Evolutionary conservation across 2,113 vertebrate genomes (phyloP), one percentile per base, ranked within the genome.

Genomic region (Echinops telfairi): DNA sequence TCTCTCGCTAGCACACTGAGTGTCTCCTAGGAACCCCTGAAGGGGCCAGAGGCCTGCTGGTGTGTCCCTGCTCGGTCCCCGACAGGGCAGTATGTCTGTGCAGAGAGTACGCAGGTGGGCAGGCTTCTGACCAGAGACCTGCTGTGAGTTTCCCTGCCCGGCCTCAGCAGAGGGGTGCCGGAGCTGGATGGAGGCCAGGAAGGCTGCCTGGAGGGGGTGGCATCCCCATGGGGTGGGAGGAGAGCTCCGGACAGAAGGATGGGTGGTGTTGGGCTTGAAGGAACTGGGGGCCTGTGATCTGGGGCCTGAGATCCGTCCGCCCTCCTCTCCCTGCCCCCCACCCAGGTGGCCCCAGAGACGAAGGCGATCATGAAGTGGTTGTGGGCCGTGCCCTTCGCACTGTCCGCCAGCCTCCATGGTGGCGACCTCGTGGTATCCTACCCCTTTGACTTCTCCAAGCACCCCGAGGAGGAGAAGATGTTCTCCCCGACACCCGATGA

Each of bases 341-440:
- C 23, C 43, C 96, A 99, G 99, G 99, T 99, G 94, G 99, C 99
- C 11, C 99, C 99, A 4, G 99, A 99, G 98, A 99, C 99, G 0
- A 99, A 98, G 76, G 99, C 99, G 2, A 96, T 99, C 73, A 99
- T 99, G 99, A 99, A 99, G 95, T 99, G 99, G 99, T 97, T 98
- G 94, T 97, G 98, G 71, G 98, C 98, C 0, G 96, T 98, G 20
- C 99, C 99, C 0, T 99, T 99, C 0, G 99, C 99, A 82, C 98
- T 99, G 89, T 99, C 99, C 1, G 99, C 99, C 92, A 99, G 99
- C 96, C 98, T 99, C 47, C 99, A 99, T 0, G 99, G 99, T 2
- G 99, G 99, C 0, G 99, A 99, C 84, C 98, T 99, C 88, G 99
- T 99, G 79, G 97, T 99, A 68, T 99, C 99, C 6, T 99, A 99